Conservation (phyloP, 2,888 invertebrate genomes). For the Corbicula japonica region DNA sequence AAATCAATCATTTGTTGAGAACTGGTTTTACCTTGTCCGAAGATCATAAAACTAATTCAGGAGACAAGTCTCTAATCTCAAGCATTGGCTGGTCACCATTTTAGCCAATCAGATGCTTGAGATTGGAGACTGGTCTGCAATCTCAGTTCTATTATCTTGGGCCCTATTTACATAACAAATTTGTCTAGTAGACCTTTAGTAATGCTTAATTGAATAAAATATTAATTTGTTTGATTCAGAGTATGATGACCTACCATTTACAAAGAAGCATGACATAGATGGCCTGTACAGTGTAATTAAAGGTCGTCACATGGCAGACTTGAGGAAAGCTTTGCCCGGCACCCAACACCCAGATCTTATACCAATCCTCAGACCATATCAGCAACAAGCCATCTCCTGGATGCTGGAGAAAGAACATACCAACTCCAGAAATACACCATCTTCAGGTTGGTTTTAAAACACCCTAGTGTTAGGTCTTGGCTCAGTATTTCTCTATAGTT, state of each 20-base stretch:
- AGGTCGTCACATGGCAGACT: conserved; percentile 69
- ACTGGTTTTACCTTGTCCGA: no score
- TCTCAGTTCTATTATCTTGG: background rate
- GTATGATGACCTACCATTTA: conserved; percentile 47
- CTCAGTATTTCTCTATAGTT: no score
- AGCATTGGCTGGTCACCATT: background rate
- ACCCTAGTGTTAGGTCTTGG: no score
- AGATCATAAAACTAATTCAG: no score
- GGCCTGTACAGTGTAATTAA: conserved; percentile 82
- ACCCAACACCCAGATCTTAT: conserved; percentile 86
- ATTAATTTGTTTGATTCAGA: conserved; percentile 43
- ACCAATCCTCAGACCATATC: conserved; percentile 90
- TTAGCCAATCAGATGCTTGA: background rate
- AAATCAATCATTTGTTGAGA: no score
- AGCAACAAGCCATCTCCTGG: conserved; percentile 90
- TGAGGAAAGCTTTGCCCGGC: conserved; percentile 51
- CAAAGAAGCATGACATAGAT: conserved; percentile 83
- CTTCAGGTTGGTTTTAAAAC: conserved; percentile 6
- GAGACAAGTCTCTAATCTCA: background rate
- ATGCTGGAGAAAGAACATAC: conserved; percentile 89
- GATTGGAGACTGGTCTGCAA: background rate
- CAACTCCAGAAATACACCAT: conserved; percentile 9
- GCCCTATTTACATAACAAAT: background rate
- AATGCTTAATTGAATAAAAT: background rate
- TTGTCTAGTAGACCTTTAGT: background rate